Evolutionary conservation across 2,888 invertebrate genomes (phyloP), one percentile per base, ranked within the genome.

Genomic region (Aporophyla nigra): DNA sequence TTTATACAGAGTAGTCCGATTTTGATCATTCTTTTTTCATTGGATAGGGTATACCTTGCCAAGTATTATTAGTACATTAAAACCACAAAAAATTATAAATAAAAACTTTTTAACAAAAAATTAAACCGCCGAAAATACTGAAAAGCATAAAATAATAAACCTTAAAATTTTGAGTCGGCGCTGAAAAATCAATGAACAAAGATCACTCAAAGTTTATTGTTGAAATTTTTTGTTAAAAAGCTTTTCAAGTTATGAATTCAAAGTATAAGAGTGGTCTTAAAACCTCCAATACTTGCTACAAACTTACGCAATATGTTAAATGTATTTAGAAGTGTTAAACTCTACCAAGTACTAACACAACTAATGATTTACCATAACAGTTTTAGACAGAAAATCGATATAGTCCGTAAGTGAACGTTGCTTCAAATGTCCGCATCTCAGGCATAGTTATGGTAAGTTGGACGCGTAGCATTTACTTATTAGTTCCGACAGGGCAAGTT

Each of bases 401-500:
- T 71, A 69, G 79, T 77, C 78, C 83, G 80, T 82, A 85, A 87
- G 77, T 69, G 74, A 87, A 88, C 83, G 82, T 86, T 88, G 89
- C 86, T 89, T 82, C 85, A 88, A 84, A 84, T 83, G 88, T 84
- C 87, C 87, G 85, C 87, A 82, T 87, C 82, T 86, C 73, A 80
- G 69, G 73, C 83, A 83, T 86, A 88, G 92, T 89, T 89, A 85
- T 75, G 87, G 87, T 89, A 89, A 88, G 89, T 92, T 90, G 89
- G 87, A 86, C 84, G 86, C 84, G 86, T 83, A 88, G 89, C 90
- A 89, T 92, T 92, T 88, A 90, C 92, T 92, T 91, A 93, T 92
- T 93, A 93, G 92, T 92, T 90, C 85, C 79, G 68, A 84, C 87
- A 87, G 87, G 86, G 79, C 66, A 92, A 91, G 87, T 91, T 78